Base-by-base conservation (phyloP, 2,888 invertebrate species). In the Gari tellinella region DNA sequence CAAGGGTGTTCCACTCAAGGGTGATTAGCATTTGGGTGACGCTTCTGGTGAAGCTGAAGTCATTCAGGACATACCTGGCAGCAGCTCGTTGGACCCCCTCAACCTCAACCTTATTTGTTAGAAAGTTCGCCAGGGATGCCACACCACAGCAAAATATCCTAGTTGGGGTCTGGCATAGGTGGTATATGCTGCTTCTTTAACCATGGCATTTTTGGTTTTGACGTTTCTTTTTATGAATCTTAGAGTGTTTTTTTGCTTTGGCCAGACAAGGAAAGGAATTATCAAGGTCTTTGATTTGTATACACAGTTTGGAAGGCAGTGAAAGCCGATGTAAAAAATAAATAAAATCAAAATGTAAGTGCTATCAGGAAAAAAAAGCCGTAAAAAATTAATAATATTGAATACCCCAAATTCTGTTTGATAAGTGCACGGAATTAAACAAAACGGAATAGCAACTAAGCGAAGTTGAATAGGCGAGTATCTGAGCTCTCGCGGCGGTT, bases 151-250 rank as follows among this genome's bases (percentile, higher is more conserved):
- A 40, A 51, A 62, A 41, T 52, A 52, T 26, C 51, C 61, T 1
- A 52, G 41, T 40, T 62, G 43, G 38, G 61, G 52, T n/a, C 61
- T 51, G n/a, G 51, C 52, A 62, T 62, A 52, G 10, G 49, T 61
- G 21, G 21, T 21, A 48, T 61, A 40, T 3, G 40, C 51, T 51
- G 52, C 15, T 51, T 17, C 26, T 51, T 62, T 62, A 15, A 62
- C 25, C 21, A 51, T 51, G 25, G 40, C 38, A 31, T 51, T 51
- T n/a, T 62, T 49, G n/a, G 51, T 61, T 19, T 43, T 23, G 1
- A 62, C 31, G 19, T 62, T 62, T 19, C 61, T 52, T 31, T 51
- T 37, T 12, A 62, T 62, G 14, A 52, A 52, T 52, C 51, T 49
- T 15, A 52, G 26, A 5, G 61, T 23, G 17, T 51, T 52, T n/a